These are phyloP conservation scores for Hemaris fuciformis DNA, from an alignment of 2,888 invertebrate species.

Conservation along the genomic window DNA sequence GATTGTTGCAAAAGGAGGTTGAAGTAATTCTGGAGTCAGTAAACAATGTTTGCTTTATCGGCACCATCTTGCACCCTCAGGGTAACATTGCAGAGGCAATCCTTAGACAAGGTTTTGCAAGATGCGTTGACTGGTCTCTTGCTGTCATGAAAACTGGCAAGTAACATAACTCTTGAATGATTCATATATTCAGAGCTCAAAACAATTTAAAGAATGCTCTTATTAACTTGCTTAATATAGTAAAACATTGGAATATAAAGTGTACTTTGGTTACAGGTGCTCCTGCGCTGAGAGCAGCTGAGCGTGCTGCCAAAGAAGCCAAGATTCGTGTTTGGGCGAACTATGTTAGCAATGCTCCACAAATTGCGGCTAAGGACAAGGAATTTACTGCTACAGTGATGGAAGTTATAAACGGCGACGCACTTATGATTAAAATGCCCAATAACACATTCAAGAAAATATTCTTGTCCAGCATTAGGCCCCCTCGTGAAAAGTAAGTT, in stretches of 20 bases:
- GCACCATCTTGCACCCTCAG: slow-evolving; percentile 94
- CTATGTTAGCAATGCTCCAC: slow-evolving; percentile 88
- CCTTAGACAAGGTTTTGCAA: slow-evolving; percentile 94
- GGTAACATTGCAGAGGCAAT: slow-evolving; percentile 97
- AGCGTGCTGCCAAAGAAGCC: slow-evolving; percentile 93
- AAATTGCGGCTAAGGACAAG: slow-evolving; percentile 88
- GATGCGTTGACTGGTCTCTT: slow-evolving; percentile 84
- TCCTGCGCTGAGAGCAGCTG: slow-evolving; percentile 91
- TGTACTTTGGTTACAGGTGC: slow-evolving; percentile 74
- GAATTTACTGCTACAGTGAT: slow-evolving; percentile 91
- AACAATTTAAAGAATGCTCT: too few species aligned
- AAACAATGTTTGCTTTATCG: slow-evolving; percentile 96
- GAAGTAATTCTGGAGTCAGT: slow-evolving; percentile 95
- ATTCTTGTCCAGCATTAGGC: slow-evolving; percentile 96
- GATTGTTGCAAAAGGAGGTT: slow-evolving; percentile 94
- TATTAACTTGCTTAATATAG: too few species aligned
- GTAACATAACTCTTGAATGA: too few species aligned
- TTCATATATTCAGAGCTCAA: too few species aligned
- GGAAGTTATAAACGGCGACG: slow-evolving; percentile 97
- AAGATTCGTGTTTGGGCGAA: slow-evolving; percentile 95
- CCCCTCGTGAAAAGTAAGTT: slow-evolving; percentile 88
- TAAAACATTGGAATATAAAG: background rate
- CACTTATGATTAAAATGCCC: slow-evolving; percentile 90
- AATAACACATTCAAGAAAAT: slow-evolving; percentile 93
- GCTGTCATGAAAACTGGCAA: slow-evolving; percentile 73